Conservation (phyloP, 2,113 vertebrate genomes). For the Pipra filicauda region DNA sequence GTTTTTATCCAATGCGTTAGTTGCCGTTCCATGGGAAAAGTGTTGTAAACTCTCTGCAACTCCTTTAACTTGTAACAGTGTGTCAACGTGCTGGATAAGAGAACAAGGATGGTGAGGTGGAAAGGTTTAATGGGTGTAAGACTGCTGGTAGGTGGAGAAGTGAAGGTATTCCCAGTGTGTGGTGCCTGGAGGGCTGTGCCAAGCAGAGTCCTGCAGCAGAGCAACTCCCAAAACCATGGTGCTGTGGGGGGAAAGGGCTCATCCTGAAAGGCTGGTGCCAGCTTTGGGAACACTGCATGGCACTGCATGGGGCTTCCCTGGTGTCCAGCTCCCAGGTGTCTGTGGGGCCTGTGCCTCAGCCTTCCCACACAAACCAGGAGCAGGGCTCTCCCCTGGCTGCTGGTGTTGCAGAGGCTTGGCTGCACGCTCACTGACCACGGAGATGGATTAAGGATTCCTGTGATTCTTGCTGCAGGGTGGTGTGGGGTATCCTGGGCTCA, state of each 20-base stretch:
- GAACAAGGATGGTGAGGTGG: accelerated
- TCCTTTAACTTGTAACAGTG: background rate
- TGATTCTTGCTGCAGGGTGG: accelerated
- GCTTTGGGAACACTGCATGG: background rate
- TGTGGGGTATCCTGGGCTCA: background rate
- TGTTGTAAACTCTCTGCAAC: background rate
- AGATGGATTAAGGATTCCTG: background rate
- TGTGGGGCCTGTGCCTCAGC: background rate
- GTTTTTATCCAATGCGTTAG: background rate
- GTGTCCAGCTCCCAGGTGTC: background rate
- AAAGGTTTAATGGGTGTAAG: background rate
- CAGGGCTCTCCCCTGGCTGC: background rate
- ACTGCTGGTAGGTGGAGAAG: background rate
- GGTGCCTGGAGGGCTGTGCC: background rate
- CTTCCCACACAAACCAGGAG: accelerated
- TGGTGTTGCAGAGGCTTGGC: background rate
- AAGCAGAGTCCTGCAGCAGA: background rate
- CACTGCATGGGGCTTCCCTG: background rate
- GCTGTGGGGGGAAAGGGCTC: accelerated
- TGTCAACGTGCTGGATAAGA: background rate
- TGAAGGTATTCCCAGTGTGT: background rate
- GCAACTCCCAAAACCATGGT: background rate
- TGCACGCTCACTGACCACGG: background rate
- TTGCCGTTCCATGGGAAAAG: background rate
- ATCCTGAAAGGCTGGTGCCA: accelerated